Percentiles rank a stretch among this genome's conserved stretches.
phyloP scores from a whole-genome alignment of 2,797 vertebrate genomes.

The Pangasius sanitwongsei region DNA sequence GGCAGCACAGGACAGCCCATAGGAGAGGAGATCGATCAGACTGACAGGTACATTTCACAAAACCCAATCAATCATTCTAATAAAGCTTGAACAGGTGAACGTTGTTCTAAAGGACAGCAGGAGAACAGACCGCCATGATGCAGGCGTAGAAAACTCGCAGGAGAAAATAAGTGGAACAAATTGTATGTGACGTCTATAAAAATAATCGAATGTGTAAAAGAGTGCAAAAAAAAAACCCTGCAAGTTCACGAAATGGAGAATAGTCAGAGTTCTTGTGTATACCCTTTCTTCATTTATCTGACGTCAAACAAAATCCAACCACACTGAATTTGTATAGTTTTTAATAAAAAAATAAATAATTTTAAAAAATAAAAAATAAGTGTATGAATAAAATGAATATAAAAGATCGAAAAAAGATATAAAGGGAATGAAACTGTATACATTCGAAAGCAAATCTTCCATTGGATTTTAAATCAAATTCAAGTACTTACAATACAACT shows the following conservation, averaged over 20 bases:
- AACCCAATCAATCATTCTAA: constrained; percentile 68
- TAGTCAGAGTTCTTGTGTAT: background rate
- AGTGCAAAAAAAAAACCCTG: background rate
- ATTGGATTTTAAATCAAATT: background rate
- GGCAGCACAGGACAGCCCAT: constrained; percentile 31
- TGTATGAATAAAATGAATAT: background rate
- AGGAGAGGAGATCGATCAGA: constrained; percentile 69
- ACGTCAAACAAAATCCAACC: background rate
- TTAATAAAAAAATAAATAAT: background rate
- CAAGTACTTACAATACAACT: background rate
- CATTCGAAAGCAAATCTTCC: background rate
- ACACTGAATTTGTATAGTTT: background rate
- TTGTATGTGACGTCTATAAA: background rate
- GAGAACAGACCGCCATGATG: background rate
- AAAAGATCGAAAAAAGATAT: background rate
- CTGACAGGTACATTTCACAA: constrained; percentile 71
- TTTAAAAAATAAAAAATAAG: background rate
- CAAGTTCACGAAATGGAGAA: background rate
- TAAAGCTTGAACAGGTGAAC: constrained; percentile 32
- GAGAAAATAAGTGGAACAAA: background rate
- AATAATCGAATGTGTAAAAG: background rate
- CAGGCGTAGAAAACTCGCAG: background rate
- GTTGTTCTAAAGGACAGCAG: constrained; percentile 20
- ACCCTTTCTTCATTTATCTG: background rate
- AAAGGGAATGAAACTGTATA: background rate